These are phyloP conservation scores for Megalops cyprinoides DNA, from an alignment of 2,797 vertebrate genomes.

Conservation along the genomic window DNA sequence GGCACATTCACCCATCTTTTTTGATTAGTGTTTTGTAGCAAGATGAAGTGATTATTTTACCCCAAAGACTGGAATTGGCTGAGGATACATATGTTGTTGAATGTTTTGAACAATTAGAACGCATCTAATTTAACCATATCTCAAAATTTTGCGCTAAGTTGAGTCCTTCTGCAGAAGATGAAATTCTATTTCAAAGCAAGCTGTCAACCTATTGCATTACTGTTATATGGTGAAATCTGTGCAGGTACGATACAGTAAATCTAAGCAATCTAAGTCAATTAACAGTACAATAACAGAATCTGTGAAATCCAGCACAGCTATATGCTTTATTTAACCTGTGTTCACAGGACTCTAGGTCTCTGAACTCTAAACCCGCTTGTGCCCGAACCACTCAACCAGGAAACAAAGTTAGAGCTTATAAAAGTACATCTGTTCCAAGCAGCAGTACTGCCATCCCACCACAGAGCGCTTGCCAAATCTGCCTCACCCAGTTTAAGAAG, in stretches of 20 bases:
- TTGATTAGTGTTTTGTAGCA: too few relatives aligned
- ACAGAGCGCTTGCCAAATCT: constrained; percentile 27
- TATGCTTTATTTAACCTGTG: neutral
- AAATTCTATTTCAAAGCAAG: neutral
- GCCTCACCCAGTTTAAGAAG: constrained; percentile 91
- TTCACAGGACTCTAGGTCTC: neutral
- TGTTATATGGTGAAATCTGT: neutral
- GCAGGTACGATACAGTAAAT: neutral
- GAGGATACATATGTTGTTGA: too few relatives aligned
- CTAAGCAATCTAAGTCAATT: neutral
- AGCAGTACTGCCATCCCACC: constrained; percentile 3
- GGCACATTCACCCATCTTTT: neutral
- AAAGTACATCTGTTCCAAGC: neutral
- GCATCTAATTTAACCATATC: too few relatives aligned
- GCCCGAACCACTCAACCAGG: neutral
- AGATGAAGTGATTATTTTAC: too few relatives aligned
- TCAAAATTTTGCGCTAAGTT: neutral
- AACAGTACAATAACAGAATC: neutral
- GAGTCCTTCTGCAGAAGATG: neutral
- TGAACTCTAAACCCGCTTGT: neutral
- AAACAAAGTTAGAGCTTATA: neutral
- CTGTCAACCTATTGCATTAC: neutral
- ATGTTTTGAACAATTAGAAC: too few relatives aligned
- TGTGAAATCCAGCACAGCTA: neutral
- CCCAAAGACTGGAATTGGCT: too few relatives aligned